These are phyloP conservation scores for Xenentodon cancila DNA, from an alignment of 2,797 vertebrate species.

Conservation along the genomic window DNA sequence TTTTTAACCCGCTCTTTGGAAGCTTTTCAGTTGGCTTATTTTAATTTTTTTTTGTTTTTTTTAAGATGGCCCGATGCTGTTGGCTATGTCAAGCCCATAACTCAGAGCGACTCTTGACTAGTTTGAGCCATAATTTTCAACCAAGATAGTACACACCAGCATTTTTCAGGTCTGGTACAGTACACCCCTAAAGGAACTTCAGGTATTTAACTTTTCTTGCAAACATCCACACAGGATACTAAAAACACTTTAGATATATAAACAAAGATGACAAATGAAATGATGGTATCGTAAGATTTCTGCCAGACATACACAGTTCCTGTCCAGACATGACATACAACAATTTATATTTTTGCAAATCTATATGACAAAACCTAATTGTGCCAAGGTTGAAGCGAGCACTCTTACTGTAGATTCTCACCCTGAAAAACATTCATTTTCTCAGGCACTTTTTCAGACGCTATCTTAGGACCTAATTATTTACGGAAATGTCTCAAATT, in stretches of 20 bases:
- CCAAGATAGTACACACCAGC: no score
- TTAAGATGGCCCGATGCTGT: no score
- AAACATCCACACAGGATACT: constrained; percentile 2
- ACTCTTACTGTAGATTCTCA: not conserved
- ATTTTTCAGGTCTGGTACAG: not conserved
- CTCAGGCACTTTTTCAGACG: not conserved
- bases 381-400: not conserved
- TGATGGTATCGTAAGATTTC: constrained; percentile 27
- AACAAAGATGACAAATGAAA: no score
- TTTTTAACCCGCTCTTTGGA: no score
- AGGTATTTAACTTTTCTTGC: not conserved
- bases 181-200: not conserved
- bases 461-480: constrained; percentile 59
- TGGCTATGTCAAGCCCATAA: no score
- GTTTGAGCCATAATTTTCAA: no score
- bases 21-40: no score
- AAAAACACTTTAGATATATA: not conserved
- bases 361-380: not conserved
- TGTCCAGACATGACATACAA: constrained; percentile 4
- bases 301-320: constrained; percentile 2
- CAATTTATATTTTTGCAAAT: constrained; percentile 5
- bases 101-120: no score
- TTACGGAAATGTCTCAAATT: constrained; percentile 29
- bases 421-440: no score
- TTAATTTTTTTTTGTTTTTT: no score